Evolutionary conservation across 53 echinoderm and acorn worm genomes (phyloP).

Genomic region (Echinarachnius parma): DNA sequence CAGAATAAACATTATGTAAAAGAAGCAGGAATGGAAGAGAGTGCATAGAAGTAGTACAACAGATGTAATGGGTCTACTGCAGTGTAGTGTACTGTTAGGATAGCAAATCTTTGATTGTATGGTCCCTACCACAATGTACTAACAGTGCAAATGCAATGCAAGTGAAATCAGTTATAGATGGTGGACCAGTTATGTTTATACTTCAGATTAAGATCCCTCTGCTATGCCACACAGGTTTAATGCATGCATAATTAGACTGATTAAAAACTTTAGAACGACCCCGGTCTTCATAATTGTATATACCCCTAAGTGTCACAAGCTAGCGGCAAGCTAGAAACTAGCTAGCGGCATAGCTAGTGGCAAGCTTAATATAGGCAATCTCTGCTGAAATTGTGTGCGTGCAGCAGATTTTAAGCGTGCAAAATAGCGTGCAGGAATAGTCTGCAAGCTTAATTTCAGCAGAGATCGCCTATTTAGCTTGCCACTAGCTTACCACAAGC

Average conservation of each 20-base stretch:
- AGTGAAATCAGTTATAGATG: constrained; percentile 36
- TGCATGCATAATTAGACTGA: constrained; percentile 52
- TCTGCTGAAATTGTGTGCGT: too few species aligned
- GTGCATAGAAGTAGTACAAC: constrained; percentile 2
- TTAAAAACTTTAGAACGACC: too few species aligned
- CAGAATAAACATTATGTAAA: not conserved
- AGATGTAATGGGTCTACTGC: not conserved
- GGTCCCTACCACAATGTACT: not conserved
- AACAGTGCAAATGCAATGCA: not conserved
- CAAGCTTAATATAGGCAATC: too few species aligned
- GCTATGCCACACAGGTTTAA: constrained; percentile 28
- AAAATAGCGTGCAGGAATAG: too few species aligned
- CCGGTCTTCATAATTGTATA: too few species aligned
- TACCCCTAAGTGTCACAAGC: too few species aligned
- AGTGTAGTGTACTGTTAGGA: not conserved
- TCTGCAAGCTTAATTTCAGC: too few species aligned
- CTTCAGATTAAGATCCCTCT: constrained; percentile 29
- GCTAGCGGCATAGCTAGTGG: too few species aligned
- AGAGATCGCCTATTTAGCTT: too few species aligned
- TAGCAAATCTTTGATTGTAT: not conserved
- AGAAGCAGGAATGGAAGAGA: constrained; percentile 3
- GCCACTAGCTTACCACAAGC: too few species aligned
- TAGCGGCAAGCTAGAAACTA: too few species aligned
- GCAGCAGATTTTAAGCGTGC: too few species aligned
- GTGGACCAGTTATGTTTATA: constrained; percentile 23